phyloP scores from a whole-genome alignment of 1,140 invertebrate genomes.

The Heliconius eleuchia region DNA sequence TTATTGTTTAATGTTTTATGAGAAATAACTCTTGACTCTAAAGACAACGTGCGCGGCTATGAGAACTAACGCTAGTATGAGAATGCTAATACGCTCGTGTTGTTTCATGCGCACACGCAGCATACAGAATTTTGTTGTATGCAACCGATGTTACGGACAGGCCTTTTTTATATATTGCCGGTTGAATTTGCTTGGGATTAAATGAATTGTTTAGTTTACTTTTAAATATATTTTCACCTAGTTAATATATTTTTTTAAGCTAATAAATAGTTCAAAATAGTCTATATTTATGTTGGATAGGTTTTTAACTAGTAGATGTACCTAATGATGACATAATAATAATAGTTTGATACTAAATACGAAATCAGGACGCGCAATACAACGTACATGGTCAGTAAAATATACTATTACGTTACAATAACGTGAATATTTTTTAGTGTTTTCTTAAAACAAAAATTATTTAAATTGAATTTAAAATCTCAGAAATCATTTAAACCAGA shows the following conservation, averaged over 20 bases:
- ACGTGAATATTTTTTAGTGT: too few relatives aligned
- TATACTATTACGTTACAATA: too few relatives aligned
- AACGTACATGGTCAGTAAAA: too few relatives aligned
- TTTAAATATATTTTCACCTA: neutral
- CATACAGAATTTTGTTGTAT: slow-evolving; percentile 41
- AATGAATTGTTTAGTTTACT: neutral
- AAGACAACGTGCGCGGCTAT: slow-evolving; percentile 38
- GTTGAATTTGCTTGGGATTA: neutral
- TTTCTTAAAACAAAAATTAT: neutral
- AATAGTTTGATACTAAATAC: too few relatives aligned
- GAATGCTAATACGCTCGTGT: slow-evolving; percentile 73
- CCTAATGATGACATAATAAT: too few relatives aligned
- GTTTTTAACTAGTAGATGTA: too few relatives aligned
- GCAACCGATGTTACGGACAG: slow-evolving; percentile 32
- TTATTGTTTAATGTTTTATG: slow-evolving; percentile 1
- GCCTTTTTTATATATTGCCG: slow-evolving; percentile 1
- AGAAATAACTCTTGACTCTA: neutral
- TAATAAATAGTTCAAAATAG: too few relatives aligned
- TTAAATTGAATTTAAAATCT: slow-evolving; percentile 6
- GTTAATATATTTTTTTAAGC: neutral
- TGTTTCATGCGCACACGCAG: slow-evolving; percentile 46
- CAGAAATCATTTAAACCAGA: slow-evolving; percentile 19
- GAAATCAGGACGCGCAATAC: too few relatives aligned
- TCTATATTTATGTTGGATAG: too few relatives aligned
- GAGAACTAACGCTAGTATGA: slow-evolving; percentile 62